Evolutionary conservation across 2,113 vertebrate genomes (phyloP), one percentile per base, ranked within the genome.

Genomic region (Labrus mixtus): DNA sequence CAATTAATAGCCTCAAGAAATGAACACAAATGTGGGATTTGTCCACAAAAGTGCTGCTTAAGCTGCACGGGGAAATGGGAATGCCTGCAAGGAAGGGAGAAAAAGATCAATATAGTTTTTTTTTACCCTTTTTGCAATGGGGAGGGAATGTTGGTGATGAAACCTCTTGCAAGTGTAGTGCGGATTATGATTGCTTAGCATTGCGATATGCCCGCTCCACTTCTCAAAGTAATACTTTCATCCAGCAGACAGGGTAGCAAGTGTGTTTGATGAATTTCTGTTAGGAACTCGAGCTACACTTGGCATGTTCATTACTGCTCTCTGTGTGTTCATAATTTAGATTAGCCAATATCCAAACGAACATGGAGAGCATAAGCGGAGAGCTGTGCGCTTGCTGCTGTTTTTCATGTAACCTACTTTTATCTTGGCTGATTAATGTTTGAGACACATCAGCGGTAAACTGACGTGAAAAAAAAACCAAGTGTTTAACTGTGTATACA

Each of bases 161-260:
- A 94, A 93, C 91, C 89, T 81, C 45, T 83, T 93, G 92, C 91
- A 94, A 94, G 91, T 86, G 85, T 78, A 72, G 84, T 75, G 84
- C 55, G 85, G 89, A 90, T 93, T 93, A 90, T 81, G 91, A 90
- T 93, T 91, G 91, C 92, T 92, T 81, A 92, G 87, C 86, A 67
- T 92, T 93, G 90, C 92, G 83, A 92, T 91, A 92, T 90, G 85
- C 87, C 87, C 81, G 71, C 88, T 85, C 76, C 82, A 86, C 84
- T 89, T 86, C 85, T 92, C 84, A 88, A 91, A 90, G 88, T 87
- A 79, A 64, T 77, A 89, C 89, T 91, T 89, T 92, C 84, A 92
- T 91, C 86, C 80, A 84, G 65, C 80, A 84, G 65, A 86, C 78
- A 66, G 74, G 74, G 76, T 29, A 75, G 82, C 62, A 22, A 84